A percentile compares a stretch with the other conserved stretches of the same genome.
phyloP scores from a whole-genome alignment of 2,797 vertebrate genomes.

The Crax fasciolata region DNA sequence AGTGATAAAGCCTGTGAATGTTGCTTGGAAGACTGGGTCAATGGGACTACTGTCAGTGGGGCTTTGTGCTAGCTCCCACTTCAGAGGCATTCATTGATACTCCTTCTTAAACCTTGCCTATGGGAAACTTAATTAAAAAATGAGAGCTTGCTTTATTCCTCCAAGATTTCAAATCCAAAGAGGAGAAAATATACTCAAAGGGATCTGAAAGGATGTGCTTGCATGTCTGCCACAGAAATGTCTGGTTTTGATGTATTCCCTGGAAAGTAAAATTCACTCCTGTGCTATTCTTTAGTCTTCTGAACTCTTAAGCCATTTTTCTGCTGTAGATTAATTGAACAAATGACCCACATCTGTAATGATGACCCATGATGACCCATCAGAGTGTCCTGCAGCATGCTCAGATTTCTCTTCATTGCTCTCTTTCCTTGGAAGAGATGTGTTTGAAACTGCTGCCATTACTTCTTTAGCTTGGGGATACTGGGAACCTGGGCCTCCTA shows the following conservation, averaged over 20 bases:
- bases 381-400: background rate
- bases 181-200: background rate
- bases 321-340: background rate
- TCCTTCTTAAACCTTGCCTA: background rate
- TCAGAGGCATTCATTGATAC: background rate
- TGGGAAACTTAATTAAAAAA: conserved; percentile 39
- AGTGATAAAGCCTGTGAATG: background rate
- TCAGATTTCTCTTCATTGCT: background rate
- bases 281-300: background rate
- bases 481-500: background rate
- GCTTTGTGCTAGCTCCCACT: conserved; percentile 9
- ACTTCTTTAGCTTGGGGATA: background rate
- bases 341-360: background rate
- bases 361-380: too few relatives aligned
- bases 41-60: background rate
- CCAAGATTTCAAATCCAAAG: conserved; percentile 1
- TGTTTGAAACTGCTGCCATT: background rate
- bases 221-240: background rate
- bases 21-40: background rate
- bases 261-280: conserved; percentile 31
- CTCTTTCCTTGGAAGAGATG: background rate
- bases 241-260: conserved; percentile 43
- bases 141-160: conserved; percentile 3
- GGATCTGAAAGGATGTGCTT: conserved; percentile 11
- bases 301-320: conserved; percentile 25